phyloP scores from a whole-genome alignment of 2,797 vertebrate species.

The Neosilurus hyrtlii region DNA sequence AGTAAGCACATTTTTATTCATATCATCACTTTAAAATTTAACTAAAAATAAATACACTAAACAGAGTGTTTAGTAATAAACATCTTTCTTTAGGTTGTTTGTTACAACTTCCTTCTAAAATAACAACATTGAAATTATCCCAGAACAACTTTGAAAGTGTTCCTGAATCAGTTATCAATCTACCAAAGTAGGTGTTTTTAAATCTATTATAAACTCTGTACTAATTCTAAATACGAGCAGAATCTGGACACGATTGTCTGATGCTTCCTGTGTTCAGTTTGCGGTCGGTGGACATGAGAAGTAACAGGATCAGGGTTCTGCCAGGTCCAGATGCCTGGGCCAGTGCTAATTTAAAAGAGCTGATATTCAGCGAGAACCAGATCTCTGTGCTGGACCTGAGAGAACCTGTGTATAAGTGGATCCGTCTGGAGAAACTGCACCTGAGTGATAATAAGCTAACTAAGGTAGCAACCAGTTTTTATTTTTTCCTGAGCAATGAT shows the following conservation, averaged over 20 bases:
- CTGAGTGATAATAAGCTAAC: conserved; percentile 86
- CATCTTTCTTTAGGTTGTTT: conserved; percentile 71
- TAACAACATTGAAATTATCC: conserved; percentile 86
- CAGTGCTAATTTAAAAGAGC: conserved; percentile 85
- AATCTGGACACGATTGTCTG: not conserved
- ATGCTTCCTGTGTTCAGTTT: conserved; percentile 71
- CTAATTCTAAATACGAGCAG: not conserved
- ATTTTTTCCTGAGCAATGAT: not conserved
- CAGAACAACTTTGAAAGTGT: conserved; percentile 81
- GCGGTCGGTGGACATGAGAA: conserved; percentile 86
- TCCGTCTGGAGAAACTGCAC: conserved; percentile 88
- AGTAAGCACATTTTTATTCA: conserved; percentile 69
- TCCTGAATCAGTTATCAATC: conserved; percentile 77
- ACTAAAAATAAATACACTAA: not conserved
- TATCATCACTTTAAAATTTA: not conserved
- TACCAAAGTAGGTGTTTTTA: conserved; percentile 84
- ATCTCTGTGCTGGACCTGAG: conserved; percentile 82
- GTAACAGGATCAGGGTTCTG: conserved; percentile 79
- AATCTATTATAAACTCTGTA: not conserved
- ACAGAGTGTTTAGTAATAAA: not conserved
- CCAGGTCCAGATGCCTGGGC: conserved; percentile 82
- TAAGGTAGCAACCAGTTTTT: conserved; percentile 72
- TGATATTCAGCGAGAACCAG: conserved; percentile 87
- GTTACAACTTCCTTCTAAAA: conserved; percentile 77
- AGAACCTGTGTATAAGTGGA: conserved; percentile 81